These are phyloP conservation scores for Phoeniculus purpureus DNA, from an alignment of 2,797 vertebrate genomes.

Conservation along the genomic window DNA sequence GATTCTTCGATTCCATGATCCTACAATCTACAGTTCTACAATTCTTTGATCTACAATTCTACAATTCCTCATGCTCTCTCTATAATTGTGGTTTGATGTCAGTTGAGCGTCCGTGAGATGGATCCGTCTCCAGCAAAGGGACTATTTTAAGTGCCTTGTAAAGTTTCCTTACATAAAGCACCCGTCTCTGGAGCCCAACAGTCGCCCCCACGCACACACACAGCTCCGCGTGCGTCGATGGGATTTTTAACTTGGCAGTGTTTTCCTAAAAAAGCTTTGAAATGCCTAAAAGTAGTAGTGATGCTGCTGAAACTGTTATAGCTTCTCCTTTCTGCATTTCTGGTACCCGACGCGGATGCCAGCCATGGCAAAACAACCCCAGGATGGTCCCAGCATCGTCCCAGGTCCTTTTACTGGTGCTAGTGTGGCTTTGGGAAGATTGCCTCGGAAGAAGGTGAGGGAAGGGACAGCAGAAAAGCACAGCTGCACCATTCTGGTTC, in stretches of 20 bases:
- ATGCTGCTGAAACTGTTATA: conserved; percentile 1
- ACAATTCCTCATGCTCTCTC: neutral
- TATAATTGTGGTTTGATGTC: neutral
- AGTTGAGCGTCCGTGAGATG: neutral
- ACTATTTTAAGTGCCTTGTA: neutral
- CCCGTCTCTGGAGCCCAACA: neutral
- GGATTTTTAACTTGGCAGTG: neutral
- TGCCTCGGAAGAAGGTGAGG: fast-evolving
- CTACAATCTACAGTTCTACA: neutral
- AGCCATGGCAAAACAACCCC: neutral
- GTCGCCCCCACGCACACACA: neutral
- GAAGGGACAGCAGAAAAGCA: neutral
- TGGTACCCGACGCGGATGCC: neutral
- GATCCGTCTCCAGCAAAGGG: neutral
- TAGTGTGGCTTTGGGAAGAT: neutral
- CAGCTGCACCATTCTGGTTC: neutral
- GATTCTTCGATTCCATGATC: no score
- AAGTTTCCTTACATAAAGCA: conserved; percentile 4
- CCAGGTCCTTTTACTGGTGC: neutral
- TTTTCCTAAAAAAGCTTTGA: conserved; percentile 39
- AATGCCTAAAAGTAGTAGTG: conserved; percentile 24
- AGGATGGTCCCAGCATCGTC: neutral
- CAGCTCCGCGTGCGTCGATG: neutral
- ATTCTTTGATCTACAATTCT: neutral
- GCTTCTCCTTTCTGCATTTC: neutral